phyloP scores from a whole-genome alignment of 1,140 invertebrate genomes.

The Drosophila persimilis region DNA sequence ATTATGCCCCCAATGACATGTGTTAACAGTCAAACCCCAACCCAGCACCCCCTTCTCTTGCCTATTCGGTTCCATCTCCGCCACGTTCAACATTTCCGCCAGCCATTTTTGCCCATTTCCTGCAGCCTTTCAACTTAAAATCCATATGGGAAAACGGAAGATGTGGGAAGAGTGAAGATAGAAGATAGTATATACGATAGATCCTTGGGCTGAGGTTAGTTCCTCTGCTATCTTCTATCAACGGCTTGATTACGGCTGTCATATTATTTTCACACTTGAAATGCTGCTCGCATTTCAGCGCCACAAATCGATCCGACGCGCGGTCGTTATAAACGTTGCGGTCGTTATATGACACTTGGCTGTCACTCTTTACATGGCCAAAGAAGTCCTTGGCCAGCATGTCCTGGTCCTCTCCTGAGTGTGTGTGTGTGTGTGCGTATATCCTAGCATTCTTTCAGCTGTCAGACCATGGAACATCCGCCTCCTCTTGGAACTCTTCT shows the following conservation, averaged over 20 bases:
- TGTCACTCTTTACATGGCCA: constrained; percentile 59
- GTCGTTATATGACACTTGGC: constrained; percentile 64
- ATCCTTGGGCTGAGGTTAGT: not conserved
- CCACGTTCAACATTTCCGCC: constrained; percentile 61
- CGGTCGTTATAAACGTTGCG: constrained; percentile 57
- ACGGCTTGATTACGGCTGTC: constrained; percentile 72
- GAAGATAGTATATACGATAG: constrained; percentile 5
- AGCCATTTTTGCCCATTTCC: constrained; percentile 75
- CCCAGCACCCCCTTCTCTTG: not conserved
- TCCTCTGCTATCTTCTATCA: constrained; percentile 16
- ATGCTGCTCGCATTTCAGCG: constrained; percentile 40
- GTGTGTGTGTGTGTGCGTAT: constrained; percentile 53
- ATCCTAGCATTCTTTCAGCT: constrained; percentile 43
- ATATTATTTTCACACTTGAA: constrained; percentile 80
- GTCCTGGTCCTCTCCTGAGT: not conserved
- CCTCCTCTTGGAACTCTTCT: not conserved
- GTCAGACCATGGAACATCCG: constrained; percentile 11
- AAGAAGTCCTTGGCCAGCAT: no score
- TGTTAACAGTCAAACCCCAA: constrained; percentile 53
- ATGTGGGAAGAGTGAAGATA: not conserved
- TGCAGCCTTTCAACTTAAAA: constrained; percentile 60
- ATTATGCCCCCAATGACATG: constrained; percentile 70
- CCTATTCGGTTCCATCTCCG: constrained; percentile 14
- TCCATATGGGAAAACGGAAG: constrained; percentile 50
- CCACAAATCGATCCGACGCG: constrained; percentile 47